Evolutionary conservation across 2,113 vertebrate species (phyloP), one percentile per base, ranked within the genome.

Genomic region (Garra rufa): DNA sequence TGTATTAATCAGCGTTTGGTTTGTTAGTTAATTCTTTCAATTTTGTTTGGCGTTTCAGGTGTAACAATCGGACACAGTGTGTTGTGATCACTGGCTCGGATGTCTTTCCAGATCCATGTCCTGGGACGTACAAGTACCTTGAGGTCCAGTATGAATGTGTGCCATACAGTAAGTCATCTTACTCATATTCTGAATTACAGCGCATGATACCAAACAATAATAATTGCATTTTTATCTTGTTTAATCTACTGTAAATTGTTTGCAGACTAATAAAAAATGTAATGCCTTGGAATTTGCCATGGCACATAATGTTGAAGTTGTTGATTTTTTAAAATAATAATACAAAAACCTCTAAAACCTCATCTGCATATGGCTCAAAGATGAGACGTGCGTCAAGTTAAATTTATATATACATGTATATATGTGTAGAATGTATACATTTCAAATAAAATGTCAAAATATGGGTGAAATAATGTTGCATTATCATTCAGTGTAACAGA

Each of bases 71-170:
- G 94, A 99, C 98, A 84, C 97, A 98, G 90, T 99, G 98, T 94
- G 96, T 99, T 92, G 98, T 99, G 94, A 95, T 99, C 93, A 99
- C 98, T 87, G 98, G 98, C 90, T 98, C 98, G 90, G 98, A 99
- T 91, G 97, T 99, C 90, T 99, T 99, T 95, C 98, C 98, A 92
- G 98, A 99, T 94, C 98, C 98, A 89, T 99, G 97, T 95, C 98
- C 98, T 78, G 98, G 98, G 92, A 99, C 98, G 83, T 99, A 99
- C 95, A 99, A 99, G 93, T 99, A 99, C 87, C 97, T 99, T 94
- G 97, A 99, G 96, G 97, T 99, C 95, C 98, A 99, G 87, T 99
- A 99, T 96, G 98, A 99, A 95, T 99, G 98, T 96, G 98, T 99
- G 92, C 98, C 98, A 91, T 99, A 99, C 93, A 99, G 98, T 99